A percentile compares a stretch with the other conserved stretches of the same genome.
Conservation (phyloP, 1,140 invertebrate species). For the Steinernema feltiae region DNA sequence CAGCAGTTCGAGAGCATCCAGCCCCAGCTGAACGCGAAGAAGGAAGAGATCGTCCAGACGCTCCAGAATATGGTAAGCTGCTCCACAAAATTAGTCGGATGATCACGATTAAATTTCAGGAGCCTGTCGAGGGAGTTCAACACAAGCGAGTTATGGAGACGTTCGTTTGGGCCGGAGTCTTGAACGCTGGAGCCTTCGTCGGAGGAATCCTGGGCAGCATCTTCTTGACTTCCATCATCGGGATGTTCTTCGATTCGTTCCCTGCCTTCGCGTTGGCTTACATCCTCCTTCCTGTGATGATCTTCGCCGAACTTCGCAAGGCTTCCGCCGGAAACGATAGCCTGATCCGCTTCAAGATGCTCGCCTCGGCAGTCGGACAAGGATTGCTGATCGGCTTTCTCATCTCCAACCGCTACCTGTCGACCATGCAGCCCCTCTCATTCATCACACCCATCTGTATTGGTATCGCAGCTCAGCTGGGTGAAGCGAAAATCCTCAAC, state of each 20-base stretch:
- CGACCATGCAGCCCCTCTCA: not conserved
- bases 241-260: not conserved
- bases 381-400: not conserved
- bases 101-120: not conserved
- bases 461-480: not conserved
- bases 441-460: not conserved
- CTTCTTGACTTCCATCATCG: not conserved
- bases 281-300: not conserved
- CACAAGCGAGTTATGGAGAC: not conserved
- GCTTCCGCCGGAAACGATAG: not conserved
- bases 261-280: not conserved
- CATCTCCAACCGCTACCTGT: not conserved
- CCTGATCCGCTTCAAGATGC: not conserved
- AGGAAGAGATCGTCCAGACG: slow-evolving; percentile 1
- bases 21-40: not conserved
- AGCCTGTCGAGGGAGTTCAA: not conserved
- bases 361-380: not conserved
- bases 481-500: not conserved
- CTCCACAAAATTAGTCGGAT: too few relatives aligned
- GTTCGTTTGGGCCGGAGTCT: not conserved
- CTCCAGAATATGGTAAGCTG: slow-evolving; percentile 2
- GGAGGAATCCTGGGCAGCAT: slow-evolving; percentile 3
- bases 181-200: not conserved
- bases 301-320: not conserved
- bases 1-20: not conserved